Conservation (phyloP, 2,797 vertebrate species). For the Rhinatrema bivittatum region DNA sequence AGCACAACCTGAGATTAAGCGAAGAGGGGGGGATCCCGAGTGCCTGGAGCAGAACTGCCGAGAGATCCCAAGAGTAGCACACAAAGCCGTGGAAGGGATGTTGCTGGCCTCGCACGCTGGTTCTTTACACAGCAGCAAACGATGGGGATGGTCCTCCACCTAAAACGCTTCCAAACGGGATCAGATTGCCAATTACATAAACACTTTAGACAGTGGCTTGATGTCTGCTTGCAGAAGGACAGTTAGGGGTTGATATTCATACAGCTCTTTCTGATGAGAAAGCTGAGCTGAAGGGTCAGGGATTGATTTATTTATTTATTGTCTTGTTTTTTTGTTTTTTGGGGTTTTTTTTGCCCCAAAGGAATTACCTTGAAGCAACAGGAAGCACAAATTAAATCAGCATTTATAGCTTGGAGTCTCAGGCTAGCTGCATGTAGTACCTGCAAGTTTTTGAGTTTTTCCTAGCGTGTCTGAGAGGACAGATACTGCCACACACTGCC, state of each 20-base stretch:
- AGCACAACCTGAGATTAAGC: no score
- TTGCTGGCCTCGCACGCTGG: constrained; percentile 1
- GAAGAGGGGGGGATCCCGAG: background rate
- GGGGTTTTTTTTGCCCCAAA: background rate
- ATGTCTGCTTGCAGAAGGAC: constrained; percentile 29
- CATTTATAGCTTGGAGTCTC: background rate
- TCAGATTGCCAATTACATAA: constrained; percentile 26
- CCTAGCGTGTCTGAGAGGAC: no score
- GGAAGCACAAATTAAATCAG: background rate
- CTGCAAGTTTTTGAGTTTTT: no score
- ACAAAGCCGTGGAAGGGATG: background rate
- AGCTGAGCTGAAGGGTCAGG: constrained; percentile 11
- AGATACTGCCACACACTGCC: no score
- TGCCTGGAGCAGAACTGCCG: background rate
- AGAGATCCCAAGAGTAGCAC: background rate
- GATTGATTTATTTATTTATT: background rate
- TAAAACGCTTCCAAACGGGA: constrained; percentile 32
- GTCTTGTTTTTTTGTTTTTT: background rate
- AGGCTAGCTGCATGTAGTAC: no score
- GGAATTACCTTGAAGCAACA: constrained; percentile 3
- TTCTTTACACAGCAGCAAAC: constrained; percentile 7
- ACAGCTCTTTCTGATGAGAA: constrained; percentile 29
- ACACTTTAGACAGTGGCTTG: constrained; percentile 25
- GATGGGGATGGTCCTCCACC: constrained; percentile 14
- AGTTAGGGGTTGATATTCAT: background rate